Conservation (phyloP, 2,888 invertebrate species). For the Rhagonycha fulva region DNA sequence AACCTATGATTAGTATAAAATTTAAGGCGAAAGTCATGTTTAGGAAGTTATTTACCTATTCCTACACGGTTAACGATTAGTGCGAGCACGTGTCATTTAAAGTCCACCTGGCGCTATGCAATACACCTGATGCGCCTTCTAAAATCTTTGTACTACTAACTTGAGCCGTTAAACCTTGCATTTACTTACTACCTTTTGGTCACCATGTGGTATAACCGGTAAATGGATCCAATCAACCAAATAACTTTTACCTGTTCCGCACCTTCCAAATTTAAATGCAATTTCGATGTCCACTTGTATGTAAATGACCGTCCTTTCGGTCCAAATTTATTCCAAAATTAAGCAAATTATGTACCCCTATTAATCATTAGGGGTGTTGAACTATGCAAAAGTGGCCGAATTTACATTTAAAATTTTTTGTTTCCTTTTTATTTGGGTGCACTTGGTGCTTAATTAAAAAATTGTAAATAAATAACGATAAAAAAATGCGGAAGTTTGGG, state of each 20-base stretch:
- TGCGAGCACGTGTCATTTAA: constrained; percentile 44
- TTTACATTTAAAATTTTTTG: neutral
- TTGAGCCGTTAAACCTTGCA: neutral
- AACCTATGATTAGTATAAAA: neutral
- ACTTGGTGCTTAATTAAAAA: neutral
- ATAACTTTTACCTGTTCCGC: neutral
- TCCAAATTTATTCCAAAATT: neutral
- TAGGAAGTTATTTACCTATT: neutral
- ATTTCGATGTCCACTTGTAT: neutral
- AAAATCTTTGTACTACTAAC: neutral
- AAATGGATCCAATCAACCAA: neutral
- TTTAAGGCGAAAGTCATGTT: neutral
- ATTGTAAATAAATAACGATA: neutral
- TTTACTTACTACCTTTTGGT: neutral
- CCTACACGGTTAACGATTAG: neutral
- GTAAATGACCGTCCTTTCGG: neutral
- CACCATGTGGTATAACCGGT: constrained; percentile 6
- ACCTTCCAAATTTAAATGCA: neutral
- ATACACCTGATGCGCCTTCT: constrained; percentile 1
- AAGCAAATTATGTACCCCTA: neutral
- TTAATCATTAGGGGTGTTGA: neutral
- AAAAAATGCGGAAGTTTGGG: neutral
- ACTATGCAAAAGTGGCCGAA: neutral
- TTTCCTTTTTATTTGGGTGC: neutral
- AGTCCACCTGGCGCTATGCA: constrained; percentile 45